Evolutionary conservation across 2,888 invertebrate species (phyloP).

Genomic region (Hemaris fuciformis): DNA sequence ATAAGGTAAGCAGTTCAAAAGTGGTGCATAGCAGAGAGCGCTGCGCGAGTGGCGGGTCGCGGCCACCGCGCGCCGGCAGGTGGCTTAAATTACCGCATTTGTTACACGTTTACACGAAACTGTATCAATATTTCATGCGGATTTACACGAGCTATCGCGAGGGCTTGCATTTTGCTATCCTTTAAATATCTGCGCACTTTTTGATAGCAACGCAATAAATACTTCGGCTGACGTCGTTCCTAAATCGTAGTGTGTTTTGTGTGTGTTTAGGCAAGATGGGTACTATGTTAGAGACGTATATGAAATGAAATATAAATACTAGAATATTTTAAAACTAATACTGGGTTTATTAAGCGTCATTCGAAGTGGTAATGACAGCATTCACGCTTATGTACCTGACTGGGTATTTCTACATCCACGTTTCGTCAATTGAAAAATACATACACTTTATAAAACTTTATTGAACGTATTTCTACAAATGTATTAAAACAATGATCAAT

Average conservation of each 20-base stretch:
- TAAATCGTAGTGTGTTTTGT: not conserved
- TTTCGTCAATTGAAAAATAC: too few species aligned
- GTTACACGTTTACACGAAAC: constrained; percentile 82
- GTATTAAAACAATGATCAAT: too few species aligned
- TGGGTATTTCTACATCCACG: too few species aligned
- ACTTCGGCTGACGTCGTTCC: not conserved
- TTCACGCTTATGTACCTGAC: too few species aligned
- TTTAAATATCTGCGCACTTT: constrained; percentile 49
- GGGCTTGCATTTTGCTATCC: constrained; percentile 71
- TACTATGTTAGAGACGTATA: not conserved
- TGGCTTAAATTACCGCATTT: constrained; percentile 81
- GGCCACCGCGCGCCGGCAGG: constrained; percentile 63
- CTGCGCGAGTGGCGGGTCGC: constrained; percentile 45
- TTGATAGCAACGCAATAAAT: constrained; percentile 29
- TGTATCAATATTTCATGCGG: constrained; percentile 81
- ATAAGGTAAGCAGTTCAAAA: constrained; percentile 69
- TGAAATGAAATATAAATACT: constrained; percentile 38
- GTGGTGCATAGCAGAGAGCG: constrained; percentile 62
- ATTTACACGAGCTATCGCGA: constrained; percentile 77
- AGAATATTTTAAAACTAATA: not conserved
- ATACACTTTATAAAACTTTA: too few species aligned
- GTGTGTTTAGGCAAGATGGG: not conserved
- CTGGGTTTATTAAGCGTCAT: too few species aligned
- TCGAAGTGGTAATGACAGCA: too few species aligned
- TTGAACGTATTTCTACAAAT: too few species aligned